A percentile compares a stretch with the other conserved stretches of the same genome.
phyloP scores from a whole-genome alignment of 2,888 invertebrate genomes.

The Drosophila merina region DNA sequence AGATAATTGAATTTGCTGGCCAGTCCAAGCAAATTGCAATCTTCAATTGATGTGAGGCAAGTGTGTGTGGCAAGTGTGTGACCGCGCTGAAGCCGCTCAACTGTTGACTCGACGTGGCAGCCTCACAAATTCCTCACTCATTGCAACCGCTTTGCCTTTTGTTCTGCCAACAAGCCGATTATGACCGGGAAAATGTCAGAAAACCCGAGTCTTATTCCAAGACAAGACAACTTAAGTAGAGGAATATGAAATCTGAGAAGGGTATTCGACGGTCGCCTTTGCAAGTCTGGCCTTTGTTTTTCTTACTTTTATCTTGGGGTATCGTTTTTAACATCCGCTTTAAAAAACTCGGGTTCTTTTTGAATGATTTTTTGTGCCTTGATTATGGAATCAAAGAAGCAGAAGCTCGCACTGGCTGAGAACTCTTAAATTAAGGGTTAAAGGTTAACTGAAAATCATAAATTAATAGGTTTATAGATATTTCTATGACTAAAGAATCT shows the following conservation, averaged over 20 bases:
- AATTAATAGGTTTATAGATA: not conserved
- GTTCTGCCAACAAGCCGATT: constrained; percentile 21
- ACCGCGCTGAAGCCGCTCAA: constrained; percentile 38
- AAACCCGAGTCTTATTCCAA: not conserved
- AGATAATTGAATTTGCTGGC: constrained; percentile 71
- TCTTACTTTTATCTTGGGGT: constrained; percentile 9
- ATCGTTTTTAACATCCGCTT: constrained; percentile 39
- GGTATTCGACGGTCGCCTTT: constrained; percentile 24
- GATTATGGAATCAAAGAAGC: not conserved
- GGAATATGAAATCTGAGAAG: constrained; percentile 21
- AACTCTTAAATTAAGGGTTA: constrained; percentile 9
- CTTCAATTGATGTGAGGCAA: constrained; percentile 59
- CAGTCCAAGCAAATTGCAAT: constrained; percentile 60
- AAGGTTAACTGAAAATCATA: not conserved
- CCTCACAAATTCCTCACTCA: constrained; percentile 23
- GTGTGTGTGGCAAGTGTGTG: constrained; percentile 10
- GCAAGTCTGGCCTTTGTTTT: constrained; percentile 12
- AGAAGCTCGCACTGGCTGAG: no score
- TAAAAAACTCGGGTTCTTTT: constrained; percentile 47
- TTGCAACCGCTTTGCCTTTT: constrained; percentile 4
- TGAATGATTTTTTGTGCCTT: no score
- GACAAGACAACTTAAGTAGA: constrained; percentile 15
- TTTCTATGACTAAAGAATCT: no score
- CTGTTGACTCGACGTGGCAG: constrained; percentile 30
- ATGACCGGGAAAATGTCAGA: constrained; percentile 9